Conservation (phyloP, 2,797 vertebrate genomes). For the Pangasius djambal region DNA sequence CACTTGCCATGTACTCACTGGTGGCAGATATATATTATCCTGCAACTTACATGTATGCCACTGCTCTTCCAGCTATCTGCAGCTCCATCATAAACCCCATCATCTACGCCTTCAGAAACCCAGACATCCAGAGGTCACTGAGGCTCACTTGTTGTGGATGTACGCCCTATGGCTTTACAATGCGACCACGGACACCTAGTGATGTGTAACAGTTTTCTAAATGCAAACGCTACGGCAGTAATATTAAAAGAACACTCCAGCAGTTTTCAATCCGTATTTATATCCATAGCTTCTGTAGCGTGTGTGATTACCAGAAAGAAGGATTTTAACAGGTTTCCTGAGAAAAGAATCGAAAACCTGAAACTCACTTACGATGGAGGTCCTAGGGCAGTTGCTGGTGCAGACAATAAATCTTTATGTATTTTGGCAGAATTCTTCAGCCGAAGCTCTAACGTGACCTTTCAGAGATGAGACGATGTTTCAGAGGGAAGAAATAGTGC, state of each 20-base stretch:
- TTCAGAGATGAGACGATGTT: neutral
- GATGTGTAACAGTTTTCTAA: constrained; percentile 79
- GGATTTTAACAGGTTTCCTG: neutral
- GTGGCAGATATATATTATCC: constrained; percentile 88
- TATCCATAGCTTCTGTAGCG: neutral
- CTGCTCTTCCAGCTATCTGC: constrained; percentile 86
- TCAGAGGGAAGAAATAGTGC: neutral
- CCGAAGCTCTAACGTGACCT: neutral
- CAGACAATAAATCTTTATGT: neutral
- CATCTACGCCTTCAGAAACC: constrained; percentile 91
- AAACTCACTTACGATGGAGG: no score
- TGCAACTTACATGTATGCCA: constrained; percentile 83
- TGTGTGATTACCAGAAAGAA: constrained; percentile 7
- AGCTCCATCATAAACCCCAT: constrained; percentile 91
- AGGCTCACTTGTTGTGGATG: constrained; percentile 88
- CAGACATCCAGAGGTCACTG: constrained; percentile 89
- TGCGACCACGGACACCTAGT: constrained; percentile 87
- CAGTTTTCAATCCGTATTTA: neutral
- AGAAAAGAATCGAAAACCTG: neutral
- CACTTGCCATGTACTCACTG: constrained; percentile 87
- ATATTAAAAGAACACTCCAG: neutral
- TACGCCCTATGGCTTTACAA: constrained; percentile 77
- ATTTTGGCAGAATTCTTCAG: neutral
- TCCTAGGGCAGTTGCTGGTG: neutral
- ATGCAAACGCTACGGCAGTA: neutral